These are phyloP conservation scores for Euzophera pinguis DNA, from an alignment of 2,888 invertebrate species.

Conservation along the genomic window DNA sequence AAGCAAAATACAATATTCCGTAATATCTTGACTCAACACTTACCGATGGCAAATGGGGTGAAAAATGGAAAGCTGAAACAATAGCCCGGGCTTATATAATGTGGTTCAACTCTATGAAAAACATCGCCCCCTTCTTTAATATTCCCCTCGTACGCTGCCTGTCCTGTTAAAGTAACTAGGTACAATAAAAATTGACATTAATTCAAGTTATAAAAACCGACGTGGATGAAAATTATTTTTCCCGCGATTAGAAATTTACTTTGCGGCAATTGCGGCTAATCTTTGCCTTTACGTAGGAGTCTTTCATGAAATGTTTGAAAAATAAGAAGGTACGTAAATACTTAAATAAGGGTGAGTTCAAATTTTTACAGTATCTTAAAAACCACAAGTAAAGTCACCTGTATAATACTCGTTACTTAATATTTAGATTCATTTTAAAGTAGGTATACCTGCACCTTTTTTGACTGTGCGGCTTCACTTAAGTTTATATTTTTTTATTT, in stretches of 20 bases:
- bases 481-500: too few relatives aligned
- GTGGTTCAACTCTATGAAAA: conserved; percentile 36
- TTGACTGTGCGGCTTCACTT: too few relatives aligned
- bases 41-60: conserved; percentile 25
- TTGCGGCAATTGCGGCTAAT: conserved; percentile 18
- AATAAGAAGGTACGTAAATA: too few relatives aligned
- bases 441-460: too few relatives aligned
- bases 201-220: conserved; percentile 61
- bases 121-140: conserved; percentile 70
- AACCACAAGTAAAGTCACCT: too few relatives aligned
- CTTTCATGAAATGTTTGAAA: too few relatives aligned
- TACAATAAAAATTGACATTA: conserved; percentile 65
- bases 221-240: conserved; percentile 37
- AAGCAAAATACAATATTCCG: conserved; percentile 4
- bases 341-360: too few relatives aligned
- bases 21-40: conserved; percentile 12
- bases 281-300: conserved; percentile 12
- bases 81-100: conserved; percentile 51
- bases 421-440: too few relatives aligned
- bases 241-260: conserved; percentile 13
- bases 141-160: conserved; percentile 61
- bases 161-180: conserved; percentile 35
- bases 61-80: conserved; percentile 38
- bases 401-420: too few relatives aligned
- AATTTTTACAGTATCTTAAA: too few relatives aligned